Evolutionary conservation across 64 coral and sea anemone species (phyloP), one percentile per base, ranked within the genome.

Genomic region (Montipora efflorescens): DNA sequence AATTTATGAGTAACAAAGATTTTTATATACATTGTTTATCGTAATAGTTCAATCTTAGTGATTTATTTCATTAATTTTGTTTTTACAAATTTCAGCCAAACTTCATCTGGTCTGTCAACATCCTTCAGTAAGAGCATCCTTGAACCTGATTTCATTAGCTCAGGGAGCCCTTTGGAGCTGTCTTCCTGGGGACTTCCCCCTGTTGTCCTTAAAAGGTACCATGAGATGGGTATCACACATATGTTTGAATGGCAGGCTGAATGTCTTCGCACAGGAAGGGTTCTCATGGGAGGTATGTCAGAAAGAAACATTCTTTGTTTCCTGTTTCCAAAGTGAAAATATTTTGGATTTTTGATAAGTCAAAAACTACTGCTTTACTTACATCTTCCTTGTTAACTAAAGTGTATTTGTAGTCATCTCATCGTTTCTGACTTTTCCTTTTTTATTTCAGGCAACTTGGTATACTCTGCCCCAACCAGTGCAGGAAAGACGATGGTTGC

Each of bases 401-500:
- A 57, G 11, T 6, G 11, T 8, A 57, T 57, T 57, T 57, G 53
- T 0, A 57, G 53, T 14, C 14, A 64, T 64, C 14, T 64, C 14
- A 12, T 12, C 61, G 8, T 64, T 64, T 70, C 20, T 88, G 8
- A 23, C 23, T 0, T 74, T 19, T 83, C 8, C 10, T 67, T 71
- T 80, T 78, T 70, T 1, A 4, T 81, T 18, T 69, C 43, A 98
- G 97, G 97, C 4, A 98, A 98, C 50, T 83, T 98, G 55, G 98
- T 99, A 1, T 99, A 99, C 79, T 96, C 98, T 9, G 98, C 98
- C 14, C 98, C 98, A 7, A 99, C 98, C 4, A 99, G 98, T 92
- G 98, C 98, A 44, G 98, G 98, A 0, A 99, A 99, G 64, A 99
- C 98, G 13, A 99, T 99, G 98, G 98, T 99, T 36, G 98, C 98